A percentile compares a stretch with the other conserved stretches of the same genome.
Conservation (phyloP, 2,797 vertebrate genomes). For the Austrolebias charrua region DNA sequence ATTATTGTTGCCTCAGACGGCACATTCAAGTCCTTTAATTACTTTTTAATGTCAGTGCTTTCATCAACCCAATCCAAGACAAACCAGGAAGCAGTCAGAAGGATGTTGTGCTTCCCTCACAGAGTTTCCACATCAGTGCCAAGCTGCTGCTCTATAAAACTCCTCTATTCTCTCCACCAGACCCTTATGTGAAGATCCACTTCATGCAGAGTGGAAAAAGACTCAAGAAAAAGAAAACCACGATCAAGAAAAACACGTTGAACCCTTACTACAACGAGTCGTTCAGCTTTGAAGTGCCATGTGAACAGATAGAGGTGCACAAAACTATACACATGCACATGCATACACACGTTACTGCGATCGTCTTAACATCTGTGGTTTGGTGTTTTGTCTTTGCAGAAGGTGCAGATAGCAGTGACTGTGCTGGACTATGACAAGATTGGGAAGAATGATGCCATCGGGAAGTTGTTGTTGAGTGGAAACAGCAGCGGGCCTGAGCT, state of each 20-base stretch:
- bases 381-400: constrained; percentile 73
- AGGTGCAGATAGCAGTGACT: constrained; percentile 95
- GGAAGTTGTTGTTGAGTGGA: constrained; percentile 91
- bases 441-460: constrained; percentile 98
- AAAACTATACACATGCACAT: not conserved
- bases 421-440: constrained; percentile 99
- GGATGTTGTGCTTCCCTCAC: constrained; percentile 48
- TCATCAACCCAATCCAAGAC: constrained; percentile 30
- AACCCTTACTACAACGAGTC: constrained; percentile 99
- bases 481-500: constrained; percentile 91
- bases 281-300: constrained; percentile 98
- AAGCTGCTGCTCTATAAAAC: constrained; percentile 38
- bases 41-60: constrained; percentile 23
- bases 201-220: constrained; percentile 98
- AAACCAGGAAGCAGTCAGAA: constrained; percentile 32
- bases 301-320: constrained; percentile 95
- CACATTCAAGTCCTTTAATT: not conserved
- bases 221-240: constrained; percentile 99
- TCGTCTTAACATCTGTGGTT: not conserved
- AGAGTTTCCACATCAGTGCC: constrained; percentile 36
- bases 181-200: constrained; percentile 98
- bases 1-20: not conserved
- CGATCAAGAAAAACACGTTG: constrained; percentile 97
- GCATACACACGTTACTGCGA: not conserved
- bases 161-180: constrained; percentile 73